Percentiles rank a stretch among this genome's conserved stretches.
phyloP scores from a whole-genome alignment of 2,113 vertebrate species.

The Saccopteryx bilineata region DNA sequence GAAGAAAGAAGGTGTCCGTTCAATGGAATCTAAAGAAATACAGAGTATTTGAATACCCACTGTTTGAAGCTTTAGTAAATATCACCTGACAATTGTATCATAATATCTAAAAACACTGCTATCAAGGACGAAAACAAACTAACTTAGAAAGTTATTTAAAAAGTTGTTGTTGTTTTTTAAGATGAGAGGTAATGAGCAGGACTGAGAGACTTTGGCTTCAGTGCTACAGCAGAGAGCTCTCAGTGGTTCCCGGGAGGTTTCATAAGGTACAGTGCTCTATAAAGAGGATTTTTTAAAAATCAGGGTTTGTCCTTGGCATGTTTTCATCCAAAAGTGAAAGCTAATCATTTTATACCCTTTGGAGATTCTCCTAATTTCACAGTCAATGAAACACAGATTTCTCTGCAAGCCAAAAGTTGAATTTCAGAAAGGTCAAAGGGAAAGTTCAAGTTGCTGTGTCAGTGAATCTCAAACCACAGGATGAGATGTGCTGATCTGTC shows the following conservation, averaged over 20 bases:
- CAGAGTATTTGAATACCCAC: neutral
- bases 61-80: constrained; percentile 5
- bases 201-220: neutral
- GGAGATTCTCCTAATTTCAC: constrained; percentile 81
- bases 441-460: constrained; percentile 74
- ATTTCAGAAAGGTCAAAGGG: constrained; percentile 75
- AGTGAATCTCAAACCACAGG: constrained; percentile 70
- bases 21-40: neutral
- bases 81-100: constrained; percentile 17
- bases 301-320: constrained; percentile 73
- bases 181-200: neutral
- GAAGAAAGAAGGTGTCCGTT: neutral
- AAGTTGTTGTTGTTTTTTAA: neutral
- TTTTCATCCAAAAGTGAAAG: constrained; percentile 79
- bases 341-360: constrained; percentile 80
- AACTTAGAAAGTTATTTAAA: constrained; percentile 51
- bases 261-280: neutral
- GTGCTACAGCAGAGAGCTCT: neutral
- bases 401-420: constrained; percentile 67
- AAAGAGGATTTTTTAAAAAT: constrained; percentile 26
- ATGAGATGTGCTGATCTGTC: constrained; percentile 29
- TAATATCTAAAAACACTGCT: neutral
- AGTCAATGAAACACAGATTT: constrained; percentile 82
- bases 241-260: neutral
- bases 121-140: constrained; percentile 55